phyloP scores from a whole-genome alignment of 1,140 invertebrate species.

The Cyrtorhinus lividipennis region DNA sequence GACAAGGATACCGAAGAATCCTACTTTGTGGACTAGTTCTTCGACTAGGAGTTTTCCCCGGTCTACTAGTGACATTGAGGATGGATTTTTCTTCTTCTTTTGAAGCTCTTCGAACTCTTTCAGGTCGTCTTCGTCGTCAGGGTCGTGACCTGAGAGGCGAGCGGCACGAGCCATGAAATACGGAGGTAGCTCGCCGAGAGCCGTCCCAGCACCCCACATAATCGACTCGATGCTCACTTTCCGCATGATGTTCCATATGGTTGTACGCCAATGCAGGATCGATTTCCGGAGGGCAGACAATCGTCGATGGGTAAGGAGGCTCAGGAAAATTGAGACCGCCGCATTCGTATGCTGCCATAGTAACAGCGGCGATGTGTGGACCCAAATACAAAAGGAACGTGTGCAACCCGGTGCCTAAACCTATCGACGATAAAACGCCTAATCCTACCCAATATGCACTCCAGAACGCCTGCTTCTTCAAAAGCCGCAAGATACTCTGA shows the following conservation, averaged over 20 bases:
- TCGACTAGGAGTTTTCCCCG: conserved; percentile 76
- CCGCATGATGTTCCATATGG: conserved; percentile 78
- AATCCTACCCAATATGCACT: conserved; percentile 88
- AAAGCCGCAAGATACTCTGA: conserved; percentile 37
- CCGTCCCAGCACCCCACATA: conserved; percentile 96
- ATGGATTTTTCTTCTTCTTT: conserved; percentile 38
- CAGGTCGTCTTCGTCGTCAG: conserved; percentile 59
- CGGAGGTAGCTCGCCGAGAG: conserved; percentile 87
- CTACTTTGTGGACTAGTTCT: conserved; percentile 83
- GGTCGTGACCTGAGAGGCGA: conserved; percentile 55
- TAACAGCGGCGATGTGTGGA: conserved; percentile 84
- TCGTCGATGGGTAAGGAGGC: conserved; percentile 78
- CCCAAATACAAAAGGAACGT: conserved; percentile 96
- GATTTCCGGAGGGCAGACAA: conserved; percentile 55
- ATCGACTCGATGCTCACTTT: conserved; percentile 78
- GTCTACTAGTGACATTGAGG: conserved; percentile 44
- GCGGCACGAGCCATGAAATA: conserved; percentile 97
- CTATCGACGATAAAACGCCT: conserved; percentile 91
- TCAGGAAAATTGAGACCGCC: conserved; percentile 85
- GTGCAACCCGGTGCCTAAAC: conserved; percentile 93
- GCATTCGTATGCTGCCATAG: conserved; percentile 95
- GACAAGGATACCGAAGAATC: conserved; percentile 92
- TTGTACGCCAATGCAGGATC: conserved; percentile 42
- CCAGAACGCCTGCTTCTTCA: conserved; percentile 45
- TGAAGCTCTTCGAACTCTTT: conserved; percentile 60